Conservation (phyloP, 2,888 invertebrate species). For the Dorcus parallelipipedus region DNA sequence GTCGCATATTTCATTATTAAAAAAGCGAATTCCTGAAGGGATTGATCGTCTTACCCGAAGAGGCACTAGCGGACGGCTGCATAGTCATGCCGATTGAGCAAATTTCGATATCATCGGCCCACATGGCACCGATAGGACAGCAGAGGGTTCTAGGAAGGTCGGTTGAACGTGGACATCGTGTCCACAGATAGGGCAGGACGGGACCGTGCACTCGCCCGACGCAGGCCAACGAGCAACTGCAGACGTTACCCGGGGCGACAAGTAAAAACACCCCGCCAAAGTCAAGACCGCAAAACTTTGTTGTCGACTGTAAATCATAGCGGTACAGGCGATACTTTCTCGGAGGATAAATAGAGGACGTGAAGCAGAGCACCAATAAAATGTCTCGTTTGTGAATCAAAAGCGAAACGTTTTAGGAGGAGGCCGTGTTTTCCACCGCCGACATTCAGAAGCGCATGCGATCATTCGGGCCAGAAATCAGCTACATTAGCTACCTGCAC, state of each 20-base stretch:
- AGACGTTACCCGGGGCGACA: constrained; percentile 19
- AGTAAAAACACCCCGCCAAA: constrained; percentile 18
- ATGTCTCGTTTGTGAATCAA: too few relatives aligned
- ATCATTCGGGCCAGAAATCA: constrained; percentile 14
- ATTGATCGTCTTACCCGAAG: constrained; percentile 58
- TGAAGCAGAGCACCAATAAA: too few relatives aligned
- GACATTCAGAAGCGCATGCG: constrained; percentile 12
- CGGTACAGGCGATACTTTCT: too few relatives aligned
- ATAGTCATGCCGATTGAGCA: constrained; percentile 83
- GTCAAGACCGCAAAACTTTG: too few relatives aligned
- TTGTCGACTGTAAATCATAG: too few relatives aligned
- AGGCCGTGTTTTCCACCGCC: too few relatives aligned
- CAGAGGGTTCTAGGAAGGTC: constrained; percentile 13
- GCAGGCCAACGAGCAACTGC: constrained; percentile 18
- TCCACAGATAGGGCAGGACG: constrained; percentile 8
- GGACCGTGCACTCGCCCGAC: constrained; percentile 11
- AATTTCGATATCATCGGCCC: constrained; percentile 73
- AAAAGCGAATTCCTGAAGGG: too few relatives aligned
- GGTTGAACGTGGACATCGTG: constrained; percentile 14
- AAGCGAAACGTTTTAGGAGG: too few relatives aligned
- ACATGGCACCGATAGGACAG: constrained; percentile 48
- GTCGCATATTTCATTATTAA: too few relatives aligned
- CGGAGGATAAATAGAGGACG: too few relatives aligned
- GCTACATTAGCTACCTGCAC: constrained; percentile 6
- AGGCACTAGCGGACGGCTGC: constrained; percentile 67